These are phyloP conservation scores for Colletes collaris DNA, from an alignment of 2,888 invertebrate genomes.

Conservation along the genomic window DNA sequence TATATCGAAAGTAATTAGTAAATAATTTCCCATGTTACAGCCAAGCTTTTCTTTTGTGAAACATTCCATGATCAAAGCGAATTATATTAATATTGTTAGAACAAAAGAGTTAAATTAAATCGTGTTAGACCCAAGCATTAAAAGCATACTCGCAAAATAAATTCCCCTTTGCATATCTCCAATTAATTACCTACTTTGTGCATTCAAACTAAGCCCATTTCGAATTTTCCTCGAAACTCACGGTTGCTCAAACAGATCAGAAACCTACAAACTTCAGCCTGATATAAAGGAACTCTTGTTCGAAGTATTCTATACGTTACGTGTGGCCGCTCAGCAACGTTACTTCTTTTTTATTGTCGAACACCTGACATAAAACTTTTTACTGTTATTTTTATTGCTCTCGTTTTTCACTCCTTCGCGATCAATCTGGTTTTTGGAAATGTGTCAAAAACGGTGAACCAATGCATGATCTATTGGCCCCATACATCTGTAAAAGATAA, in stretches of 20 bases:
- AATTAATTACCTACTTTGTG: background rate
- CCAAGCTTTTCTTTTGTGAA: background rate
- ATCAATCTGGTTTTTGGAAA: slow-evolving; percentile 3
- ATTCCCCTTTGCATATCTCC: background rate
- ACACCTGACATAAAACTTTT: slow-evolving; percentile 1
- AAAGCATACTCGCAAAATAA: background rate
- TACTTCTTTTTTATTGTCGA: slow-evolving; percentile 7
- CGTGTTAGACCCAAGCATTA: background rate
- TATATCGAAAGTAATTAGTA: too few relatives aligned
- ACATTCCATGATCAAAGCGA: too few relatives aligned
- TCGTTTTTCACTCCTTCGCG: background rate
- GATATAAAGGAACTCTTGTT: background rate
- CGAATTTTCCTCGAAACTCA: background rate
- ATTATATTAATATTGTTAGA: too few relatives aligned
- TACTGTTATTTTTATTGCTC: slow-evolving; percentile 4
- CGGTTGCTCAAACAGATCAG: background rate
- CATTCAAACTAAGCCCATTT: background rate
- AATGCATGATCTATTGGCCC: too few relatives aligned
- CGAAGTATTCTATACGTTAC: background rate
- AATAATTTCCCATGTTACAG: background rate
- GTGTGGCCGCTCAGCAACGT: background rate
- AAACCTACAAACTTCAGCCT: background rate
- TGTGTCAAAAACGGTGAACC: background rate
- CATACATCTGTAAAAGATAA: too few relatives aligned
- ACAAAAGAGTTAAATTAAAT: background rate